A percentile compares a stretch with the other conserved stretches of the same genome.
Evolutionary conservation across 2,888 invertebrate species (phyloP).

Genomic region (Cephalotes varians): DNA sequence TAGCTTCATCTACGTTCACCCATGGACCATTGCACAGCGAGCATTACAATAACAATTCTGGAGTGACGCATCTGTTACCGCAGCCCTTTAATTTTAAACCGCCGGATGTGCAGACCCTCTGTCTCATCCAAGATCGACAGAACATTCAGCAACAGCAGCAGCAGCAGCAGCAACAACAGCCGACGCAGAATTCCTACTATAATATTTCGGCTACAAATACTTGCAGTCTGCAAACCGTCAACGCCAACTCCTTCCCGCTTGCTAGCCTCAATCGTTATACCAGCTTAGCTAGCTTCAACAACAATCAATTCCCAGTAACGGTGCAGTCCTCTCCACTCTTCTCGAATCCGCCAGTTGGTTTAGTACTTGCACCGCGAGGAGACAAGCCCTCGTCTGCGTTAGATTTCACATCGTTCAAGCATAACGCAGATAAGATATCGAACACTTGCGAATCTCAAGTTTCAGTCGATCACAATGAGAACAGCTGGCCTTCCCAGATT

Average conservation of each 20-base stretch:
- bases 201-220: conserved; percentile 75
- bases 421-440: conserved; percentile 11
- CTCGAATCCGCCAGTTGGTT: conserved; percentile 69
- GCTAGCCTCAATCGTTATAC: conserved; percentile 71
- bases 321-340: conserved; percentile 72
- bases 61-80: conserved; percentile 73
- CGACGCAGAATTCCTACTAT: conserved; percentile 75
- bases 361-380: conserved; percentile 63
- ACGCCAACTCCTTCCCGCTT: conserved; percentile 74
- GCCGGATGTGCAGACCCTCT: conserved; percentile 76
- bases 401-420: conserved; percentile 59
- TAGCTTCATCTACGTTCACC: conserved; percentile 77
- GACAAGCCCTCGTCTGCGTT: conserved; percentile 65
- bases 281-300: conserved; percentile 64
- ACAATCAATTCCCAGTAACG: conserved; percentile 69
- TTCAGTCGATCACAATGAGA: conserved; percentile 33
- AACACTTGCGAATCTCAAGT: conserved; percentile 22
- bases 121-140: conserved; percentile 77
- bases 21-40: conserved; percentile 76
- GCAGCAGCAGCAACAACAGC: conserved; percentile 67
- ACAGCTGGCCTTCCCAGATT: conserved; percentile 71
- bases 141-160: conserved; percentile 65
- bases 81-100: conserved; percentile 79
- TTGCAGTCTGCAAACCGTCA: conserved; percentile 76
- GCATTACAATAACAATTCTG: conserved; percentile 75